A percentile compares a stretch with the other conserved stretches of the same genome.
phyloP scores from a whole-genome alignment of 1,140 invertebrate genomes.

The Idris sp. region DNA sequence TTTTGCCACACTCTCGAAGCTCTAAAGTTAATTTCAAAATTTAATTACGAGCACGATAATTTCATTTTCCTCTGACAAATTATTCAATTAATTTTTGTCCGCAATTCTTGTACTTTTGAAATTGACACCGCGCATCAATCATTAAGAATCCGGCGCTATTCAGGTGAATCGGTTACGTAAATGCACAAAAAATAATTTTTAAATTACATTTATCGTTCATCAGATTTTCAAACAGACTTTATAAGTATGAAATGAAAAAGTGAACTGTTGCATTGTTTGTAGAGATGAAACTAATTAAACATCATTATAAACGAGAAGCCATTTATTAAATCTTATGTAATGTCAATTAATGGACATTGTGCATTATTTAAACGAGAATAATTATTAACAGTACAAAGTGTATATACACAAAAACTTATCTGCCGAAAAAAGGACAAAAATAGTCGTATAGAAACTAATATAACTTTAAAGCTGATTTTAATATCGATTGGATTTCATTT shows the following conservation, averaged over 20 bases:
- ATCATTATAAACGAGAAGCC: constrained; percentile 21
- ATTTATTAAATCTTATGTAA: constrained; percentile 27
- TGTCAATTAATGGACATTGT: not conserved
- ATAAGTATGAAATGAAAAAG: constrained; percentile 1
- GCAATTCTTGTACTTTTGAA: not conserved
- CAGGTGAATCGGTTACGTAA: constrained; percentile 14
- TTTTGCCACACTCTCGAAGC: constrained; percentile 25
- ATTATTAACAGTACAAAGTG: too few species aligned
- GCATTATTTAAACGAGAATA: too few species aligned
- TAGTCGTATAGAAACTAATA: too few species aligned
- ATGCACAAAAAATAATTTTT: too few species aligned
- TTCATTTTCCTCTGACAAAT: not conserved
- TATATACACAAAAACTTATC: too few species aligned
- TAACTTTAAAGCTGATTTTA: too few species aligned
- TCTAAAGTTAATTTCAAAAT: constrained; percentile 21
- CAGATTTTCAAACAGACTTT: constrained; percentile 1
- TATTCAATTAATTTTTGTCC: constrained; percentile 17
- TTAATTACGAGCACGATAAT: constrained; percentile 23
- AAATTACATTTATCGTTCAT: constrained; percentile 6
- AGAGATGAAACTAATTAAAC: constrained; percentile 15
- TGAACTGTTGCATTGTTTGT: constrained; percentile 5
- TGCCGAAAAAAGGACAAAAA: too few species aligned
- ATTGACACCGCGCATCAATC: constrained; percentile 16
- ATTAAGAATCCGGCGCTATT: constrained; percentile 6
- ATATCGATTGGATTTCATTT: too few species aligned